Evolutionary conservation across 2,797 vertebrate species (phyloP).

Genomic region (Galago senegalensis): DNA sequence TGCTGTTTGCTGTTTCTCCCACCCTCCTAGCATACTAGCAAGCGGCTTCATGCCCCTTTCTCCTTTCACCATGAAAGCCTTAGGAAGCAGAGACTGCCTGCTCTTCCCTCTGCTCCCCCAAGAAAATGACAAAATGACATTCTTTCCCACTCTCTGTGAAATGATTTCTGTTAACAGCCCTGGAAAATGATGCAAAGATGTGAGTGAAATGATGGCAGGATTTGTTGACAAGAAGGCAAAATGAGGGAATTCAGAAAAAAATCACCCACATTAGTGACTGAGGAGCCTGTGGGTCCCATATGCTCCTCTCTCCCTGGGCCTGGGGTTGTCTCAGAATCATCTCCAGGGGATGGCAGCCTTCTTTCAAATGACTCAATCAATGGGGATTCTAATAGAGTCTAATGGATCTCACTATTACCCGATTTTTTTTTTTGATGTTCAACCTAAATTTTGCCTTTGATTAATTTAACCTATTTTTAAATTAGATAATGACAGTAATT

Average conservation of each 20-base stretch:
- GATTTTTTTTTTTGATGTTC: slow-evolving; percentile 1
- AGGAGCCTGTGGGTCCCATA: neutral
- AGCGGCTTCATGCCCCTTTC: neutral
- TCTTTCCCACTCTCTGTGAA: slow-evolving; percentile 70
- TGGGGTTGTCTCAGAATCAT: neutral
- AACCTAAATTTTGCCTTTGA: slow-evolving; percentile 44
- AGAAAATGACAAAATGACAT: slow-evolving; percentile 82
- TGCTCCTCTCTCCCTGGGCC: neutral
- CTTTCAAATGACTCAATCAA: slow-evolving; percentile 51
- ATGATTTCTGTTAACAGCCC: slow-evolving; percentile 80
- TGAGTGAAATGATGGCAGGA: slow-evolving; percentile 76
- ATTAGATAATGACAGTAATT: slow-evolving; percentile 47
- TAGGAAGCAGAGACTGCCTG: slow-evolving; percentile 10
- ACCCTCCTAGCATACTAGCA: neutral
- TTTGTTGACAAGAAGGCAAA: slow-evolving; percentile 82
- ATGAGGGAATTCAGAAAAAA: slow-evolving; percentile 59
- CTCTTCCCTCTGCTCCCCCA: slow-evolving; percentile 40
- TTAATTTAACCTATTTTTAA: slow-evolving; percentile 52
- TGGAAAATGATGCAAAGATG: slow-evolving; percentile 74
- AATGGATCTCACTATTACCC: slow-evolving; percentile 44
- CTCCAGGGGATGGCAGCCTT: neutral
- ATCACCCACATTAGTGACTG: slow-evolving; percentile 43
- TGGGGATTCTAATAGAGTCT: slow-evolving; percentile 5
- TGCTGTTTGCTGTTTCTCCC: neutral
- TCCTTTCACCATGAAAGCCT: slow-evolving; percentile 53